These are phyloP conservation scores for Stenolophus ochropezus DNA, from an alignment of 2,888 invertebrate genomes.

Conservation along the genomic window DNA sequence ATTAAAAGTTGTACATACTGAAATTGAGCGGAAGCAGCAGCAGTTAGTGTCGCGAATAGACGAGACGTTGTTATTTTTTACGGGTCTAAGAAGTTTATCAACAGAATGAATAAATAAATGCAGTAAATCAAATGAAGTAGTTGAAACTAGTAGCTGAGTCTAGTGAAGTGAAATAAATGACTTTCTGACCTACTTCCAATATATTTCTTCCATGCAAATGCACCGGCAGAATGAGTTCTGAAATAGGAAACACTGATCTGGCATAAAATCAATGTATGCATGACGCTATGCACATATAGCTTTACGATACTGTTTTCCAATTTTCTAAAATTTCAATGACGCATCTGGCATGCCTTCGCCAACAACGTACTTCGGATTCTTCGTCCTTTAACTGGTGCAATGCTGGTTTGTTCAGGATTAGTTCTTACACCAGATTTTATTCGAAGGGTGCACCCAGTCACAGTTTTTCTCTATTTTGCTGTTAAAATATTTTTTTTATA, in stretches of 20 bases:
- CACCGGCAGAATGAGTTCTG: slow-evolving; percentile 38
- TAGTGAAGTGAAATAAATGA: slow-evolving; percentile 41
- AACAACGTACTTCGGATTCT: neutral
- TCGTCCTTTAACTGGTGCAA: neutral
- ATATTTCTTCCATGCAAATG: slow-evolving; percentile 27
- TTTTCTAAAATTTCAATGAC: slow-evolving; percentile 52
- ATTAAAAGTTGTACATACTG: slow-evolving; percentile 14
- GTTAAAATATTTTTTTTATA: too few relatives aligned
- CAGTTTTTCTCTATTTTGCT: too few relatives aligned
- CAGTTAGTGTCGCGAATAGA: neutral
- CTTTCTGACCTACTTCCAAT: slow-evolving; percentile 39
- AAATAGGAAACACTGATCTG: slow-evolving; percentile 53
- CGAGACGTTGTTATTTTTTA: neutral
- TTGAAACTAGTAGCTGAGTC: slow-evolving; percentile 28
- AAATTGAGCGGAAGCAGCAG: neutral
- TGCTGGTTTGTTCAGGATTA: neutral
- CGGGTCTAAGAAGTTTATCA: slow-evolving; percentile 3
- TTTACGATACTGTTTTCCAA: slow-evolving; percentile 55
- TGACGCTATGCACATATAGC: slow-evolving; percentile 53
- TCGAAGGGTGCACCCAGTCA: too few relatives aligned
- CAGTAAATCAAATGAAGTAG: slow-evolving; percentile 15
- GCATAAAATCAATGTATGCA: slow-evolving; percentile 55
- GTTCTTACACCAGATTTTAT: too few relatives aligned
- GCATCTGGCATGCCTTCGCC: slow-evolving; percentile 50
- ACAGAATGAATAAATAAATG: slow-evolving; percentile 31